A percentile compares a stretch with the other conserved stretches of the same genome.
phyloP scores from a whole-genome alignment of 2,113 vertebrate genomes.

The Onychostoma macrolepis region DNA sequence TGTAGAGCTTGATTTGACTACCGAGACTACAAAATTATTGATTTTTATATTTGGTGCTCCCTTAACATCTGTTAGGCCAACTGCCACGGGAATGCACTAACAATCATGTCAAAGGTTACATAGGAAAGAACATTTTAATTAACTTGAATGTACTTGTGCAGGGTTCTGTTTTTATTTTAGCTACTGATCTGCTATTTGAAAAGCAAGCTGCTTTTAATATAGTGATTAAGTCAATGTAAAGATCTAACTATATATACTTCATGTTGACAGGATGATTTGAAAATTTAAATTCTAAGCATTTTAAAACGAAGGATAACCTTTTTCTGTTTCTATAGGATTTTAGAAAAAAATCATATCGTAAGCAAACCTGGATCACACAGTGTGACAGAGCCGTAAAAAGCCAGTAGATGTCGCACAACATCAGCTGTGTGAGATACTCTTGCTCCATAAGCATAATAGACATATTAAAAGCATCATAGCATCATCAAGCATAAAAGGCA shows the following conservation, averaged over 20 bases:
- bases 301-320: not conserved
- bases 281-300: not conserved
- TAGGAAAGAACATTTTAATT: not conserved
- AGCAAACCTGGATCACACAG: not conserved
- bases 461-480: not conserved
- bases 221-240: too few relatives aligned
- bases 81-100: conserved; percentile 28
- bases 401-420: conserved; percentile 32
- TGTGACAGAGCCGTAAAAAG: not conserved
- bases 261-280: not conserved
- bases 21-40: not conserved
- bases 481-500: not conserved
- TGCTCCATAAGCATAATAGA: not conserved
- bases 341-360: not conserved
- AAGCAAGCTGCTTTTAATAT: not conserved
- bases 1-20: not conserved
- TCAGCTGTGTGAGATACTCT: conserved; percentile 6
- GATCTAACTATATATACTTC: not conserved
- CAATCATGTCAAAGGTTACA: conserved; percentile 15
- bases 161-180: not conserved
- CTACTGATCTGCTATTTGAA: not conserved
- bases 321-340: not conserved
- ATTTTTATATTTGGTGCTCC: conserved; percentile 30
- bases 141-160: not conserved
- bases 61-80: conserved; percentile 43